Base-by-base conservation (phyloP, 2,888 invertebrate genomes). In the Idaea straminata region DNA sequence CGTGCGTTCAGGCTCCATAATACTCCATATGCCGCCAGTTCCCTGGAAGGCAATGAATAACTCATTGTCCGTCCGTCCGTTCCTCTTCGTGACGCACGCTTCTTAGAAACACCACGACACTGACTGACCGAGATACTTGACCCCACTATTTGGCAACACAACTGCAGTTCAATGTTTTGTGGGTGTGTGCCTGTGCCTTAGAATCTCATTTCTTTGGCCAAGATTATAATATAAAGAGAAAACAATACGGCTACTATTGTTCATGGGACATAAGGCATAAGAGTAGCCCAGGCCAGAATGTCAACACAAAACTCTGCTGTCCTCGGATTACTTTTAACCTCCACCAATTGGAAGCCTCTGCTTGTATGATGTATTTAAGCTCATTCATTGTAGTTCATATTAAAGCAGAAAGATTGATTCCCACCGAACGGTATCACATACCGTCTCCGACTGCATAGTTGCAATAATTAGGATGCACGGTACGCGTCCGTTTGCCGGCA, bases 1-100 rank as follows among this genome's bases (percentile, higher is more conserved):
- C 89, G 90, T 89, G 90, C 91, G 88, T 89, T 85, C 83, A 88
- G 86, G 83, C 47, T 47, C 47, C 47, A 47, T 47, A 47, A 47
- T 47, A 47, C 84, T 85, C 75, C 88, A 87, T 86, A 88, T 88
- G 91, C 88, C 89, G 88, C 82, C 84, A 82, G 82, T 88, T 92
- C 89, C 89, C 77, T 79, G 89, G 91, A 92, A 91, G 83, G 83
- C 89, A 85, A 92, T 92, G 92, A 92, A 92, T 92, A 92, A 92
- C 90, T 87, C 92, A 92, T 92, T 92, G 92, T 92, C 87, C 82
- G 87, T 87, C 79, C 85, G 90, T 88, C 86, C 89, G 88, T 85
- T 84, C 85, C 86, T 80, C 74, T 65, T 77, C 85, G 86, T 92
- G 92, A 92, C 92, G 91, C 91, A 91, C 83, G 81, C 74, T 92